Base-by-base conservation (phyloP, 2,888 invertebrate species). In the Syrista parreyssii region DNA sequence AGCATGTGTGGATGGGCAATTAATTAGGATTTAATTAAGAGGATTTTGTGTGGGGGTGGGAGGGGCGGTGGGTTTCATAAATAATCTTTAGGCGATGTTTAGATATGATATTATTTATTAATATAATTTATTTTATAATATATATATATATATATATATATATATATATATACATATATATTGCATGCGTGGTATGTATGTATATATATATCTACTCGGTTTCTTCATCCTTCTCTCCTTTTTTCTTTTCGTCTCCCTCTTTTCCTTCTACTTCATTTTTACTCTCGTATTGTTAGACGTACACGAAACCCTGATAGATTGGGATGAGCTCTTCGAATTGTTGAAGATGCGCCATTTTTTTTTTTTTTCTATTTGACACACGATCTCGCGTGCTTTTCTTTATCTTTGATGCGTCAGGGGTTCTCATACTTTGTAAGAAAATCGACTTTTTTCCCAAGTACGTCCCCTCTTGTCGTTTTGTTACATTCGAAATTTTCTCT, bases 261-360 rank as follows among this genome's bases (percentile, higher is more conserved):
- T 40, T 40, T 40, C 77, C 15, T 32, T 79, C 80, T 75, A 68
- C 80, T 81, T 74, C 82, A 82, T 83, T 82, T 85, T 84, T n/a
- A n/a, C 32, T 35, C 33, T 3, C 85, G 80, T 88, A 86, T 85
- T 82, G 82, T 88, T 87, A 87, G 85, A 88, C 86, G 88, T 88
- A 88, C 84, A 86, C 84, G 85, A 88, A 89, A 89, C 88, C 89
- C 89, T 89, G 89, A 89, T 89, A 88, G 88, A 88, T 89, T 89
- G 86, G 88, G 88, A 89, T 88, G 85, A 85, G 84, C 84, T 75
- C 11, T 35, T 75, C 55, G 55, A 55, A 55, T 55, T 55, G 23
- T 55, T 55, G 6, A 23, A 23, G 23, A 23, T 55, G 55, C 55
- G 55, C 55, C 15, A 23, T 55, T 40, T 40, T 55, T 55, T 9